Percentiles rank a stretch among this genome's conserved stretches.
Evolutionary conservation across 2,113 vertebrate species (phyloP).

Genomic region (Setophaga kirtlandii): DNA sequence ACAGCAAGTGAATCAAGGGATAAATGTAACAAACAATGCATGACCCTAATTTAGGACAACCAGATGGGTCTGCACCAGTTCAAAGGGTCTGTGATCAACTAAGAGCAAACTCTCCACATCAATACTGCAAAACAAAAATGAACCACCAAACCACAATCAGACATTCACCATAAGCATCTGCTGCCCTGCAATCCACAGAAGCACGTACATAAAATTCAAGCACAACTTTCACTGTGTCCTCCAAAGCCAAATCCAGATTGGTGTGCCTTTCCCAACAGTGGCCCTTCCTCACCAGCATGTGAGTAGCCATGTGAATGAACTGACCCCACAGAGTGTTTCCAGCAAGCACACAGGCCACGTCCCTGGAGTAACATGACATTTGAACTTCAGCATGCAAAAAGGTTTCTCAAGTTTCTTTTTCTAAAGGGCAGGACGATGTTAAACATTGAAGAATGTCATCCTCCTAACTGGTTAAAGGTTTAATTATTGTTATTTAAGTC

Average conservation of each 20-base stretch:
- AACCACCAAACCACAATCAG: neutral
- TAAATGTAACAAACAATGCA: neutral
- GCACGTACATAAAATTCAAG: neutral
- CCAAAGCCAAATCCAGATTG: neutral
- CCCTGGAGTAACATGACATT: neutral
- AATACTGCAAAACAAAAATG: neutral
- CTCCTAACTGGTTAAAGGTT: neutral
- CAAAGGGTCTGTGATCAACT: neutral
- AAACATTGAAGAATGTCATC: constrained; percentile 9
- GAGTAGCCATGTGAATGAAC: neutral
- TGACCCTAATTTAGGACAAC: neutral
- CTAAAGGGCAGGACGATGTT: neutral
- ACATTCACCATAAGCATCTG: neutral
- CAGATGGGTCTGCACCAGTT: neutral
- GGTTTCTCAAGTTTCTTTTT: neutral
- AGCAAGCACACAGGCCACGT: rapidly evolving
- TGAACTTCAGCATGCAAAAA: neutral
- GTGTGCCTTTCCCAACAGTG: neutral
- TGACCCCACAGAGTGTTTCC: neutral
- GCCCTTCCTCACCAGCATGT: neutral
- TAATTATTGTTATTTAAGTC: constrained; percentile 46
- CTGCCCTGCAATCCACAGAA: neutral
- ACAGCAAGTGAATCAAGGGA: neutral
- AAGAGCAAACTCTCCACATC: neutral
- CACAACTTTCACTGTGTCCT: neutral